Conservation (phyloP, 2,888 invertebrate species). For the Resseliella maxima region DNA sequence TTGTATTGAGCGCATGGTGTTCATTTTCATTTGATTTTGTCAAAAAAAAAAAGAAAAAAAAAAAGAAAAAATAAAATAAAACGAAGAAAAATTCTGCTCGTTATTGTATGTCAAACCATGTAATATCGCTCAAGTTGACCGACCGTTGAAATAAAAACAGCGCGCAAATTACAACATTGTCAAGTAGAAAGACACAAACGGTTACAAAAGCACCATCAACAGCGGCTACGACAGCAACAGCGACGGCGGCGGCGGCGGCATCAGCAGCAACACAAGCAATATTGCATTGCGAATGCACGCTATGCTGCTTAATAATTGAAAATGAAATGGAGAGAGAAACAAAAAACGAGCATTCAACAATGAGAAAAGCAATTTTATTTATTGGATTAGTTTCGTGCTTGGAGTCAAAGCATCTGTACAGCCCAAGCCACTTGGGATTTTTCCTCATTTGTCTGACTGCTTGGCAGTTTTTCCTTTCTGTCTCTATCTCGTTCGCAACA, state of each 20-base stretch:
- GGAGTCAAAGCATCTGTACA: constrained; percentile 25
- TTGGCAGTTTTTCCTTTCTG: background rate
- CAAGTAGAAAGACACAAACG: background rate
- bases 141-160: background rate
- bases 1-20: background rate
- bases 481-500: no score
- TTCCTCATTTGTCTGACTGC: constrained; percentile 17
- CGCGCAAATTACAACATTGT: constrained; percentile 14
- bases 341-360: constrained; percentile 41
- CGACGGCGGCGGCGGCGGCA: background rate
- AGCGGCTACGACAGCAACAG: background rate
- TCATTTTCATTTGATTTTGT: constrained; percentile 28
- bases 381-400: constrained; percentile 33
- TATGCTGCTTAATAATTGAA: constrained; percentile 36
- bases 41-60: background rate
- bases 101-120: background rate
- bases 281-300: constrained; percentile 27
- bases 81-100: no score
- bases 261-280: background rate
- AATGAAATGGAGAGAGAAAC: background rate
- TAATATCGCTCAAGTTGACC: background rate
- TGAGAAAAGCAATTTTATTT: constrained; percentile 51
- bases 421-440: background rate
- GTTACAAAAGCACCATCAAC: background rate
- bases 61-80: no score